Conservation (phyloP, 2,888 invertebrate genomes). For the Orchesella flavescens region DNA sequence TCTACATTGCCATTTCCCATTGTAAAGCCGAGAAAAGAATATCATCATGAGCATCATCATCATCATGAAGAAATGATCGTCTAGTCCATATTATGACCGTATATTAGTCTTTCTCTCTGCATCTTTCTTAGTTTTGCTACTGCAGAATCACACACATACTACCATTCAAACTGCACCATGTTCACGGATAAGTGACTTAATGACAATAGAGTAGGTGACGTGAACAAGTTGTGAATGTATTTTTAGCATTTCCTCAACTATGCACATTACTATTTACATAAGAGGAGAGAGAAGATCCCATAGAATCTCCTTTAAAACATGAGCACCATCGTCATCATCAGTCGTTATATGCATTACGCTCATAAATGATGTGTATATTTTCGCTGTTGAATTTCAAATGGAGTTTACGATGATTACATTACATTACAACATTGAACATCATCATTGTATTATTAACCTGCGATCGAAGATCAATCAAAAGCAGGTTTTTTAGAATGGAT, state of each 20-base stretch:
- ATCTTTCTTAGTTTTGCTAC: too few species aligned
- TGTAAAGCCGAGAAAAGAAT: conserved; percentile 1
- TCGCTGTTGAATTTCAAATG: conserved; percentile 24
- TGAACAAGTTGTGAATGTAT: conserved; percentile 44
- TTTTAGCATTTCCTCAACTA: conserved; percentile 31
- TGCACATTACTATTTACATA: neutral
- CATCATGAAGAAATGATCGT: neutral
- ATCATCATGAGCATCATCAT: neutral
- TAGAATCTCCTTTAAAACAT: too few species aligned
- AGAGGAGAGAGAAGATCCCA: too few species aligned
- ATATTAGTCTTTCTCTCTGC: neutral
- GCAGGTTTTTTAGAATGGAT: too few species aligned
- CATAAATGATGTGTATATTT: conserved; percentile 12
- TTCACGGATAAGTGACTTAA: conserved; percentile 51
- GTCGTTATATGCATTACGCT: conserved; percentile 10
- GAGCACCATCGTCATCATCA: conserved; percentile 7
- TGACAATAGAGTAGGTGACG: conserved; percentile 53
- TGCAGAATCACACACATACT: conserved; percentile 18
- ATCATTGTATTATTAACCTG: too few species aligned
- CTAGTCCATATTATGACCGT: conserved; percentile 7
- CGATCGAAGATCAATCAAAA: too few species aligned
- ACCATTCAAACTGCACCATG: conserved; percentile 36
- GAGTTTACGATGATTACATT: conserved; percentile 20
- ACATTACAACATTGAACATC: too few species aligned
- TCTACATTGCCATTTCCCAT: too few species aligned